Evolutionary conservation across 1,140 invertebrate species (phyloP).

Genomic region (Drosophila neocordata): DNA sequence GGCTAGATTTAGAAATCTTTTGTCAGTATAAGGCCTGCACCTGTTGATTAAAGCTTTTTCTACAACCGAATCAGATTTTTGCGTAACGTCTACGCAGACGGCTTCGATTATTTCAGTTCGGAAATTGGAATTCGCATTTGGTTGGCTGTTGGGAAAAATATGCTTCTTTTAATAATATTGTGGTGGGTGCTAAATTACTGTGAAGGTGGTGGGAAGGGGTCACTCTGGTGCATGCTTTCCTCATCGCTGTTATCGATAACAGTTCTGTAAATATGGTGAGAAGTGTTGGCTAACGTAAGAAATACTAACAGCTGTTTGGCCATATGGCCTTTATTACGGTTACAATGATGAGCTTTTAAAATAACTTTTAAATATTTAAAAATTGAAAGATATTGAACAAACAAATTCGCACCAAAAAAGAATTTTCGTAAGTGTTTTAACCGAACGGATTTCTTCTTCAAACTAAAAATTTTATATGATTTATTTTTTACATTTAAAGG

Average conservation of each 20-base stretch:
- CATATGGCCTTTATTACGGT: background rate
- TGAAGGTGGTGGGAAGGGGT: background rate
- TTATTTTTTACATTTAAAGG: no score
- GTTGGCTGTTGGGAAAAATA: background rate
- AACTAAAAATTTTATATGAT: no score
- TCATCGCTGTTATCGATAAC: background rate
- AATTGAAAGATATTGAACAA: no score
- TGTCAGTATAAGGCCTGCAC: slow-evolving; percentile 82
- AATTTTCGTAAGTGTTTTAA: no score
- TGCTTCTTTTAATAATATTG: slow-evolving; percentile 7
- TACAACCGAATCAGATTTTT: slow-evolving; percentile 2
- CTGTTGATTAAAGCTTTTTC: slow-evolving; percentile 51
- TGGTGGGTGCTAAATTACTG: background rate
- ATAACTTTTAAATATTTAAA: no score
- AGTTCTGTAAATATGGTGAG: background rate
- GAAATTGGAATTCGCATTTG: background rate
- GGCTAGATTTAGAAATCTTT: slow-evolving; percentile 16
- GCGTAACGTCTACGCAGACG: background rate
- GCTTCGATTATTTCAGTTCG: slow-evolving; percentile 3
- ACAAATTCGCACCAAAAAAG: no score
- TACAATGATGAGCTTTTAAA: background rate
- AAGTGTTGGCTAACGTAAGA: background rate
- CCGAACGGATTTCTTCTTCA: no score
- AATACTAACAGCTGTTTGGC: background rate
- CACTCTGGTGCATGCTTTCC: background rate